Percentiles rank a stretch among this genome's conserved stretches.
These are phyloP conservation scores for Callipepla californica DNA, from an alignment of 2,113 vertebrate species.

Conservation along the genomic window DNA sequence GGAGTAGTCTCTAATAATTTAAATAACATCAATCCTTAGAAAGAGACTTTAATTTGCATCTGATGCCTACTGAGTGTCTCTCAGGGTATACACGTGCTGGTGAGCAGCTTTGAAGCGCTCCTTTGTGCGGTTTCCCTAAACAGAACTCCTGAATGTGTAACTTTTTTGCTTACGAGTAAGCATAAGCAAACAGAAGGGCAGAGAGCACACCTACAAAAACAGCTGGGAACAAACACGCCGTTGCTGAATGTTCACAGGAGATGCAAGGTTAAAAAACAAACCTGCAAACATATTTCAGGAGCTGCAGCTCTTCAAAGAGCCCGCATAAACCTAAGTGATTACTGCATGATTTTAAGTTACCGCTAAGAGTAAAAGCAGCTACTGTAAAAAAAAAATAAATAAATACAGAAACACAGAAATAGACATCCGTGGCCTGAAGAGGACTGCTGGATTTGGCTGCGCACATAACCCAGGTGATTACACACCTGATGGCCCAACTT, in stretches of 20 bases:
- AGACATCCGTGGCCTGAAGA: constrained; percentile 28
- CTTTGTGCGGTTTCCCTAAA: constrained; percentile 19
- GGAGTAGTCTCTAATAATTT: not conserved
- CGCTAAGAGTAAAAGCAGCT: constrained; percentile 26
- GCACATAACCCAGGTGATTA: constrained; percentile 8
- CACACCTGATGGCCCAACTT: not conserved
- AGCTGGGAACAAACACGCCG: constrained; percentile 41
- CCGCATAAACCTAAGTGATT: not conserved
- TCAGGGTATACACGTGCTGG: not conserved
- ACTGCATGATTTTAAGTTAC: not conserved
- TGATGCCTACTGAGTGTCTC: not conserved
- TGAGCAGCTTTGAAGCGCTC: constrained; percentile 50
- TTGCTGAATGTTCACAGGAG: constrained; percentile 34
- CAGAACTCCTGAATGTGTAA: constrained; percentile 32
- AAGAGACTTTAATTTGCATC: constrained; percentile 13
- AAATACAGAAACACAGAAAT: constrained; percentile 13
- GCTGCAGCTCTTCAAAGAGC: constrained; percentile 47
- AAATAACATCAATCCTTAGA: not conserved
- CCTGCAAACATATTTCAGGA: constrained; percentile 33
- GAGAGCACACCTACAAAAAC: constrained; percentile 39
- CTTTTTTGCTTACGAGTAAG: constrained; percentile 65
- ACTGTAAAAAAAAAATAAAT: not conserved
- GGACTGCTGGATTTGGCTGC: constrained; percentile 36
- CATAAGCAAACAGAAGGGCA: constrained; percentile 42
- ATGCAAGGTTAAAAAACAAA: constrained; percentile 28